phyloP scores from a whole-genome alignment of 1,140 invertebrate genomes.

The Drosophila teissieri region DNA sequence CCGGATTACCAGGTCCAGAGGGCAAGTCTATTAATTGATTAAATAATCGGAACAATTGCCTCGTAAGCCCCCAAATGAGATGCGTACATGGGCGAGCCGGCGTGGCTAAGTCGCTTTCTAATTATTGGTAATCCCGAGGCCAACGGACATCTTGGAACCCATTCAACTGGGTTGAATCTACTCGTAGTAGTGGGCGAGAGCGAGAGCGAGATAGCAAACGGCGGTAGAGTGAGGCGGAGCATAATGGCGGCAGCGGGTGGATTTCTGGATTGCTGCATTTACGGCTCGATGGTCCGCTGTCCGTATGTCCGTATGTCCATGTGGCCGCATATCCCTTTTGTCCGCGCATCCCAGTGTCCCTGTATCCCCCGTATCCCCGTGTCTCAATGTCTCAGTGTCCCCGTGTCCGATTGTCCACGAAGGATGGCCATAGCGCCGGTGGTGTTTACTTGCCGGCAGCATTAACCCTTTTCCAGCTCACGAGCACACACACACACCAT shows the following conservation, averaged over 20 bases:
- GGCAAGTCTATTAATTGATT: conserved; percentile 12
- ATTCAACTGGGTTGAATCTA: conserved; percentile 1
- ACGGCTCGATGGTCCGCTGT: conserved; percentile 37
- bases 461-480: conserved; percentile 68
- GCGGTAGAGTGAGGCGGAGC: conserved; percentile 22
- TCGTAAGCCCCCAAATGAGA: conserved; percentile 33
- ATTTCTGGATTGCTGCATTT: conserved; percentile 58
- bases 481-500: conserved; percentile 13
- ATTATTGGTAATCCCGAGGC: conserved; percentile 45
- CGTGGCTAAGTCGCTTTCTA: conserved; percentile 25
- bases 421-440: conserved; percentile 66
- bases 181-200: background rate
- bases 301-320: conserved; percentile 5
- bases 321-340: conserved; percentile 7
- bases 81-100: conserved; percentile 15
- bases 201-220: background rate
- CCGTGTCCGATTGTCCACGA: conserved; percentile 31
- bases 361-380: conserved; percentile 17
- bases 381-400: conserved; percentile 7
- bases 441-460: conserved; percentile 76
- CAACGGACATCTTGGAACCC: conserved; percentile 40
- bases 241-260: conserved; percentile 76
- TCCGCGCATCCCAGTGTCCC: conserved; percentile 18
- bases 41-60: conserved; percentile 42
- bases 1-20: background rate